Base-by-base conservation (phyloP, 2,888 invertebrate genomes). In the Callyntrura sp. region DNA sequence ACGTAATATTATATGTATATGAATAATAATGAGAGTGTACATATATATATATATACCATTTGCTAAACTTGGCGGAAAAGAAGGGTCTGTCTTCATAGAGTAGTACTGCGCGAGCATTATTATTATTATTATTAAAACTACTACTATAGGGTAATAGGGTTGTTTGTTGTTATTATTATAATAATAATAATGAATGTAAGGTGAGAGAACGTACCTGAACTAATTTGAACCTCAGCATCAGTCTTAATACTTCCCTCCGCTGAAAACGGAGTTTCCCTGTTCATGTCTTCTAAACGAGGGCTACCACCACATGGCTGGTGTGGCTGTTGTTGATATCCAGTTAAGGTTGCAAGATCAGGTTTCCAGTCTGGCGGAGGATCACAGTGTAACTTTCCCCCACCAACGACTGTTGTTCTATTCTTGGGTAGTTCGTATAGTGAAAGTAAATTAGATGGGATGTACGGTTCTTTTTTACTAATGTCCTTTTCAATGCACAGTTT, bases 301-400 rank as follows among this genome's bases (percentile, higher is more conserved):
- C 25, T 81, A 14, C 3, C 28, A 25, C 82, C 28, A 25, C 82
- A 73, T 4, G 76, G 48, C n/a, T 9, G 68, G 25, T 57, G 73
- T 14, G 84, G 87, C 55, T 84, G 55, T 60, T 90, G 87, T 60
- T 90, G 87, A 73, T 87, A 92, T 35, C 90, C 88, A 28, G 85
- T 88, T n/a, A 91, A 81, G 11, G 90, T 83, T 45, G 91, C 76
- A 57, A 91, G 73, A 83, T 92, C 91, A 17, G 93, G 92, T 55
- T 91, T 92, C 93, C 93, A 93, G 57, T 91, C 92, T 6, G 92
- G 92, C 12, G 93, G 93, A 17, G 93, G 93, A 91, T 93, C 96
- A 94, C 97, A 97, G 95, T 97, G 97, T 94, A 97, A 96, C 95
- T 96, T 96, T 94, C 96, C 96, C 95, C 97, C 96, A 95, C 97